Conservation (phyloP, 1,140 invertebrate species). For the Leptinotarsa undecemlineata region DNA sequence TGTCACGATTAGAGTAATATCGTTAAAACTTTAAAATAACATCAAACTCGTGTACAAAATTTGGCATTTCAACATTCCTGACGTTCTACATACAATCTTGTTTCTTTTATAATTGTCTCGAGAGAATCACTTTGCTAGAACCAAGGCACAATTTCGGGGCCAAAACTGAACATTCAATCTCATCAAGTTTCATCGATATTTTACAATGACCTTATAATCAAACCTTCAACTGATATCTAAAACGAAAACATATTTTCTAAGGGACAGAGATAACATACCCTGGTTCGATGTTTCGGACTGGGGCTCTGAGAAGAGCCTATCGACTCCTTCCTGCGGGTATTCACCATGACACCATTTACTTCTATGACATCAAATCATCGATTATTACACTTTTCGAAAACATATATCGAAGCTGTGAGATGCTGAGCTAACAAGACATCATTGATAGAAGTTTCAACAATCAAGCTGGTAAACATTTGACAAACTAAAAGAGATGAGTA, state of each 20-base stretch:
- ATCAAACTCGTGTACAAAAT: too few species aligned
- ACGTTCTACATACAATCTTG: not conserved
- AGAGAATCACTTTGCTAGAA: not conserved
- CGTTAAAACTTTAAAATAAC: too few species aligned
- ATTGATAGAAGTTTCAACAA: too few species aligned
- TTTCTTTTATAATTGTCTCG: not conserved
- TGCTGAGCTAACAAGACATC: too few species aligned
- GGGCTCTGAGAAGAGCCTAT: conserved; percentile 47
- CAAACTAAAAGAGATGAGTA: too few species aligned
- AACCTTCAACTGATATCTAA: not conserved
- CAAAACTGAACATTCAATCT: too few species aligned
- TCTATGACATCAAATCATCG: conserved; percentile 21
- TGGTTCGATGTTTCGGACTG: conserved; percentile 44
- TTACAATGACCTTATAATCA: not conserved
- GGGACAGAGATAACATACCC: conserved; percentile 46
- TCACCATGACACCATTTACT: conserved; percentile 44
- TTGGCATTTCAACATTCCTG: too few species aligned
- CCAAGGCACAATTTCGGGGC: not conserved
- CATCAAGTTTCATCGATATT: too few species aligned
- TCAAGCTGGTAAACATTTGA: too few species aligned
- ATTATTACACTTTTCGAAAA: conserved; percentile 9
- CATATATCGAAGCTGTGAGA: not conserved
- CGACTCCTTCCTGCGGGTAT: conserved; percentile 51
- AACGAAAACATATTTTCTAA: not conserved
- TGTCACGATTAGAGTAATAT: too few species aligned